These are phyloP conservation scores for Alethe diademata DNA, from an alignment of 2,113 vertebrate species.

Conservation along the genomic window DNA sequence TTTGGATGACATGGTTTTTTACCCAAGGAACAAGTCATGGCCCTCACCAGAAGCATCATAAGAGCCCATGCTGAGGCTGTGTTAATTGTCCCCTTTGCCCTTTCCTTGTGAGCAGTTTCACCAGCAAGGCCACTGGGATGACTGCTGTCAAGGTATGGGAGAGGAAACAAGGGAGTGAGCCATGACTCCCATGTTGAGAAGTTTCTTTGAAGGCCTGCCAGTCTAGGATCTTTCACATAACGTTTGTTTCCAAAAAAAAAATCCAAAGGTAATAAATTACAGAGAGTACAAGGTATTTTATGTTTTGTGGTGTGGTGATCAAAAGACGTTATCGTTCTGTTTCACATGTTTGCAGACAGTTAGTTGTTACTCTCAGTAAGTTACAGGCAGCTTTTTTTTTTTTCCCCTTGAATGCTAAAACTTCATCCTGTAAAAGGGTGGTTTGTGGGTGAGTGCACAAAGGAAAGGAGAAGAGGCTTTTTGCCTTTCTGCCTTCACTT, in stretches of 20 bases:
- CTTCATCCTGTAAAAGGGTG: background rate
- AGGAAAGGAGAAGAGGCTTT: background rate
- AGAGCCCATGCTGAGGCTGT: background rate
- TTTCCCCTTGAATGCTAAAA: background rate
- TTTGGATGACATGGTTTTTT: background rate
- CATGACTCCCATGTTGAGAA: background rate
- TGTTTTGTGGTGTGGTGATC: constrained; percentile 46
- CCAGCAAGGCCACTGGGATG: background rate
- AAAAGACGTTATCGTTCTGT: constrained; percentile 28
- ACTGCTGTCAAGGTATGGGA: background rate
- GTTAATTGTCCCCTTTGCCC: background rate
- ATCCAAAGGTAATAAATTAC: constrained; percentile 24
- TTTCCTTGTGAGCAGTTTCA: background rate
- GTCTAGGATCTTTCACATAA: constrained; percentile 6
- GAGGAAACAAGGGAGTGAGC: background rate
- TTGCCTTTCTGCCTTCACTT: background rate
- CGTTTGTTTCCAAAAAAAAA: constrained; percentile 16
- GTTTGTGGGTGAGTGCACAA: background rate
- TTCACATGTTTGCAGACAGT: constrained; percentile 25
- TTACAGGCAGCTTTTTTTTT: constrained; percentile 3
- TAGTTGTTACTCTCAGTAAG: background rate
- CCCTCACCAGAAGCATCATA: background rate
- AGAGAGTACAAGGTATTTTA: constrained; percentile 7
- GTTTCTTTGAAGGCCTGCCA: constrained; percentile 29
- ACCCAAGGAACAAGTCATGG: background rate